phyloP scores from a whole-genome alignment of 1,140 invertebrate species.

The Drosophila arawakana region DNA sequence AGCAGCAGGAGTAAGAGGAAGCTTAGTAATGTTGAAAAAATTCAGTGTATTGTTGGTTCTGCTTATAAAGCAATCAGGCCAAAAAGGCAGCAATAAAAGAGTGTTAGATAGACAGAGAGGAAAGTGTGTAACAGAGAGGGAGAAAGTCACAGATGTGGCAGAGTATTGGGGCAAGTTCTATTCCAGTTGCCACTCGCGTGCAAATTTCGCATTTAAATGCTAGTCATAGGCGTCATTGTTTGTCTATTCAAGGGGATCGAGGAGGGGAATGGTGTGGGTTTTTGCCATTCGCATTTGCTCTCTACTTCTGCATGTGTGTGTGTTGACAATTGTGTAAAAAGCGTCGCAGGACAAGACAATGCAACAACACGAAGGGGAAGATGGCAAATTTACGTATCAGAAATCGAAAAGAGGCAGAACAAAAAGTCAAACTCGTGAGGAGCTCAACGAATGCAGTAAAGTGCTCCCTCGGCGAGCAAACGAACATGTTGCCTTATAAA shows the following conservation, averaged over 20 bases:
- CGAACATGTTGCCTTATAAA: conserved; percentile 72
- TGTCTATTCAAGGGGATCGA: conserved; percentile 49
- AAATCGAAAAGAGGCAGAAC: conserved; percentile 62
- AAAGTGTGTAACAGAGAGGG: background rate
- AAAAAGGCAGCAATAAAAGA: background rate
- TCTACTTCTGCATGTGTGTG: conserved; percentile 40
- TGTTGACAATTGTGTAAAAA: conserved; percentile 77
- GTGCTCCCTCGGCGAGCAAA: conserved; percentile 50
- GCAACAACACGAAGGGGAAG: conserved; percentile 46
- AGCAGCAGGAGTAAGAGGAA: background rate
- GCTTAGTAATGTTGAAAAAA: conserved; percentile 14
- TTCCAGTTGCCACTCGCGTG: conserved; percentile 71
- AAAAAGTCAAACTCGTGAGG: conserved; percentile 3
- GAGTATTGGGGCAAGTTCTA: conserved; percentile 25
- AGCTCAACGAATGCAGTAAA: conserved; percentile 63
- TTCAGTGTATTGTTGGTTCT: conserved; percentile 31
- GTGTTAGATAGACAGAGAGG: background rate
- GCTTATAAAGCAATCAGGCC: conserved; percentile 63
- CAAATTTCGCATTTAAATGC: conserved; percentile 82
- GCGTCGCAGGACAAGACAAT: conserved; percentile 55
- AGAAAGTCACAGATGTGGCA: background rate
- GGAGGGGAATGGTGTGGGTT: background rate
- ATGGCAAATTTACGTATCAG: conserved; percentile 67
- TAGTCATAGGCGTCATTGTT: conserved; percentile 70
- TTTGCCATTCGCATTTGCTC: conserved; percentile 58